These are phyloP conservation scores for Alviniconcha marisindica DNA, from an alignment of 1,140 invertebrate species.

Conservation along the genomic window DNA sequence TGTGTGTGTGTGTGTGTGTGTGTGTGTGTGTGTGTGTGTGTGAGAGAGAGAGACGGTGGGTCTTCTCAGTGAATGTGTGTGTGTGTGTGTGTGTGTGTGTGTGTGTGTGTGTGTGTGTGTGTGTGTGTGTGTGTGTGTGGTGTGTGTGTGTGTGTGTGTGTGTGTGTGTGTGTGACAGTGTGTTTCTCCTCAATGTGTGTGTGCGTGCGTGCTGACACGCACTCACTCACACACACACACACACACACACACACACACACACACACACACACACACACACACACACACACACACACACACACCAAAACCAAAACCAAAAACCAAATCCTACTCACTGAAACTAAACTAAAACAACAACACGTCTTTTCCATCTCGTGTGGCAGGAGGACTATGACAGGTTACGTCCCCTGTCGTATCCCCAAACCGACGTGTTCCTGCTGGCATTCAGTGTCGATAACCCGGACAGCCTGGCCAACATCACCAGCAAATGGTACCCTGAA, in stretches of 20 bases:
- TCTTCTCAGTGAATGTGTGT: no score
- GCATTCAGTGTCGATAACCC: constrained; percentile 54
- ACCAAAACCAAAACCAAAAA: not conserved
- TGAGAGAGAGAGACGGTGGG: no score
- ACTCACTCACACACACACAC: not conserved
- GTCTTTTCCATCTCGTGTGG: not conserved
- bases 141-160: not conserved
- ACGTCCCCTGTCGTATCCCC: constrained; percentile 96
- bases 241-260: not conserved
- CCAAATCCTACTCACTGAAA: no score
- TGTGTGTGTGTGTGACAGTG: not conserved
- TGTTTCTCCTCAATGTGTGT: not conserved
- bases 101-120: no score
- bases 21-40: no score
- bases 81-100: no score
- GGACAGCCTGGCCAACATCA: constrained; percentile 96
- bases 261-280: constrained; percentile 10
- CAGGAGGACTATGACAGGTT: constrained; percentile 98
- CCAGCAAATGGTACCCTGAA: constrained; percentile 84
- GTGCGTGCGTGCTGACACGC: not conserved
- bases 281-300: not conserved
- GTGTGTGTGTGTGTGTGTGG: no score
- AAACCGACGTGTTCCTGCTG: constrained; percentile 63
- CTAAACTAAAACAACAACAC: no score
- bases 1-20: no score